phyloP scores from a whole-genome alignment of 2,797 vertebrate species.

The Arnoldichthys spilopterus region DNA sequence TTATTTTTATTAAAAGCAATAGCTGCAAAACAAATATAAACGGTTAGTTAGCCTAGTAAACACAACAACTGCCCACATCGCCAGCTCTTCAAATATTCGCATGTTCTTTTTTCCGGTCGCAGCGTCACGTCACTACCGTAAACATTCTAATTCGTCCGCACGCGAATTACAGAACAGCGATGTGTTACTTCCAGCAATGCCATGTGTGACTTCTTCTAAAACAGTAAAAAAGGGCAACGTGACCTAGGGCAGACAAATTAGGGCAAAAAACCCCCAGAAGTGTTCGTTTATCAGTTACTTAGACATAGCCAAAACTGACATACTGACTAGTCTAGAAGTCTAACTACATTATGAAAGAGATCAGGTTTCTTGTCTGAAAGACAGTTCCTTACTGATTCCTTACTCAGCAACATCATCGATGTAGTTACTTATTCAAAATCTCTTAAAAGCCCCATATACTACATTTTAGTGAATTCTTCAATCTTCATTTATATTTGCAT shows the following conservation, averaged over 20 bases:
- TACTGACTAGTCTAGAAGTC: background rate
- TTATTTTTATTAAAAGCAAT: background rate
- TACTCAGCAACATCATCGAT: background rate
- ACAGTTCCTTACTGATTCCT: no score
- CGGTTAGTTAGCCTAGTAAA: background rate
- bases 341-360: background rate
- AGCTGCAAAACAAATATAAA: background rate
- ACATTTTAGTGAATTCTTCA: background rate
- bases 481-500: background rate
- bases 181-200: no score
- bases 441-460: background rate
- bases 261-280: background rate
- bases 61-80: background rate
- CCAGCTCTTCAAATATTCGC: conserved; percentile 21
- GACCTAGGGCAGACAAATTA: background rate
- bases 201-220: no score
- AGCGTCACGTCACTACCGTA: conserved; percentile 38
- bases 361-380: background rate
- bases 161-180: no score
- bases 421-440: background rate
- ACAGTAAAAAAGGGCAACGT: background rate
- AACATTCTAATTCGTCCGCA: background rate
- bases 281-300: background rate
- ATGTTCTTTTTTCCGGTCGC: conserved; percentile 21
- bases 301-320: background rate